Conservation (phyloP, 2,797 vertebrate genomes). For the Acanthiza pusilla region DNA sequence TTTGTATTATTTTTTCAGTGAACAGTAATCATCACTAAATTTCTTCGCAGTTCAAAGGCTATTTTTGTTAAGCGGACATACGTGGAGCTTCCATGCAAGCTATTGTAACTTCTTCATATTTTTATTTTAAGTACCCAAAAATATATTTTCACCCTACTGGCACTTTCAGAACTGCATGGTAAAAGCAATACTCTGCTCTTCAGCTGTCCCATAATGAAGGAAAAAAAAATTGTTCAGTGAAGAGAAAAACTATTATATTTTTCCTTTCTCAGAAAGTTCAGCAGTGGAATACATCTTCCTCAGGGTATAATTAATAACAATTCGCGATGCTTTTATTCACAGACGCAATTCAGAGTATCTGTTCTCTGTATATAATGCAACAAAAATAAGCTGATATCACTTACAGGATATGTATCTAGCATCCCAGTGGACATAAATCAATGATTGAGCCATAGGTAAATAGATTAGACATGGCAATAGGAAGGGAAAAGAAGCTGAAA, state of each 20-base stretch:
- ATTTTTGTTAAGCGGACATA: conserved; percentile 20
- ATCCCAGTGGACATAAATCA: conserved; percentile 63
- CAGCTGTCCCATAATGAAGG: conserved; percentile 17
- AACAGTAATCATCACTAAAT: conserved; percentile 46
- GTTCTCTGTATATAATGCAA: conserved; percentile 19
- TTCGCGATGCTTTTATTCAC: conserved; percentile 28
- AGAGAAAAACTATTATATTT: conserved; percentile 44
- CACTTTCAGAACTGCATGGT: conserved; percentile 7
- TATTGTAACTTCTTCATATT: conserved; percentile 3
- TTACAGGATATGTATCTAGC: conserved; percentile 59
- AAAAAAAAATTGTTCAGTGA: conserved; percentile 43
- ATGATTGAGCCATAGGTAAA: conserved; percentile 68
- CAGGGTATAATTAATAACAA: conserved; percentile 59
- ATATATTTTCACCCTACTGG: not conserved
- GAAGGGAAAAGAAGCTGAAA: conserved; percentile 36
- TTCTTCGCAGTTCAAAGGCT: conserved; percentile 42
- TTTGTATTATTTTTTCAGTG: conserved; percentile 39
- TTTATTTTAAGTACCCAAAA: conserved; percentile 33
- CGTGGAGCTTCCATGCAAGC: conserved; percentile 33
- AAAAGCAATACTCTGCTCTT: conserved; percentile 32
- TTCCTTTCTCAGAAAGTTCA: conserved; percentile 46
- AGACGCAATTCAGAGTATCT: conserved; percentile 24
- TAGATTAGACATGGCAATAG: conserved; percentile 62
- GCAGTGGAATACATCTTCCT: not conserved
- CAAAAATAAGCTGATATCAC: conserved; percentile 31